Base-by-base conservation (phyloP, 2,113 vertebrate genomes). In the Elaphurus davidianus region DNA sequence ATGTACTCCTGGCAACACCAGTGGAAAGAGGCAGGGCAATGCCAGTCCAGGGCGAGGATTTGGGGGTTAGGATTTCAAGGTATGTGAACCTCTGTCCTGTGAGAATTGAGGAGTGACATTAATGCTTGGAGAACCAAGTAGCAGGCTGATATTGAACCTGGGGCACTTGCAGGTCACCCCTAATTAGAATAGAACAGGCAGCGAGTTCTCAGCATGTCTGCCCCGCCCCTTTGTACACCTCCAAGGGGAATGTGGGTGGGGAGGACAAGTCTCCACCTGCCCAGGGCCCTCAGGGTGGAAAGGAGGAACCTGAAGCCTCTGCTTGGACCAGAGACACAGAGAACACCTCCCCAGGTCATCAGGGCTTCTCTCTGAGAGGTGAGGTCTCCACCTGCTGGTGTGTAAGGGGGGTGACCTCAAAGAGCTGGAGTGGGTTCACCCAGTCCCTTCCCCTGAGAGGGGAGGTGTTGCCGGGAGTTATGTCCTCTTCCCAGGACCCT, bases 381-480 rank as follows among this genome's bases (percentile, higher is more conserved):
- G 43, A 45, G 43, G 43, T 45, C 6, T 45, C 43, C 43, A 45
- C 43, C 43, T 45, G 43, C 43, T 45, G 43, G 1, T 45, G 6
- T 45, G 6, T 45, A 45, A 45, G 6, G 43, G 43, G 1, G 43
- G 43, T 45, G 43, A 36, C 83, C 30, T 62, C 23, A 27, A 6
- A 62, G 28, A 62, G 3, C 28, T 3, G 1, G 28, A 33, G 60
- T 62, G 14, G 6, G 28, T 62, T 62, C 28, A 62, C 60, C 60
- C 28, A 62, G 28, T 62, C 28, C 28, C 14, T 62, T 62, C 0
- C 13, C 6, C 60, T 16, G 60, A 62, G 14, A 62, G 14, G 14
- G 14, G 0, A 0, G 3, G 28, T 3, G 60, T 40, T 19, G 36
- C n/a, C 15, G 8, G 13, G 45, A 27, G 4, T 21, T 40, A 54